Percentiles rank a stretch among this genome's conserved stretches.
phyloP scores from a whole-genome alignment of 2,113 vertebrate genomes.

The Suncus etruscus region DNA sequence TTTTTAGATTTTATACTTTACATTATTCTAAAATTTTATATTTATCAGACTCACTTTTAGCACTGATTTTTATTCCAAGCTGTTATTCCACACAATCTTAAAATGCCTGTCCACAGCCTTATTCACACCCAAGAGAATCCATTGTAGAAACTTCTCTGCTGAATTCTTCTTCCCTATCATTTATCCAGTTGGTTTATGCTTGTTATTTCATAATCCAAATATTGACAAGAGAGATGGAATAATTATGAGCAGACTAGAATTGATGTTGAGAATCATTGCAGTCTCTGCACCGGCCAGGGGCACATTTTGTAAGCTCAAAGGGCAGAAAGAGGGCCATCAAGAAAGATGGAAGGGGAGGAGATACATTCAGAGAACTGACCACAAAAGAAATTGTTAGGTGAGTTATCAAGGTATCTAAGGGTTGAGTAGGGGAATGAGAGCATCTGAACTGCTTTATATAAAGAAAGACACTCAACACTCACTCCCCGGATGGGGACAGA shows the following conservation, averaged over 20 bases:
- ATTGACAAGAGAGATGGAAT: neutral
- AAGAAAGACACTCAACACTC: neutral
- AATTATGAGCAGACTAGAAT: neutral
- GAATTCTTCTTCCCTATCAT: neutral
- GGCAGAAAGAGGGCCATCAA: neutral
- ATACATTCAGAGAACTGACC: neutral
- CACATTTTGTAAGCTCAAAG: neutral
- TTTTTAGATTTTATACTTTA: neutral
- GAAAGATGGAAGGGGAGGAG: too few relatives aligned
- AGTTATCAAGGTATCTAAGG: neutral
- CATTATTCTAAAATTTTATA: too few relatives aligned
- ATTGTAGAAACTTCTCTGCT: neutral
- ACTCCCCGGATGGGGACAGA: neutral
- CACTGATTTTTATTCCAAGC: neutral
- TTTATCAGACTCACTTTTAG: neutral
- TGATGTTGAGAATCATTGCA: neutral
- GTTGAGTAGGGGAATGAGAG: neutral
- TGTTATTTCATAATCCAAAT: neutral
- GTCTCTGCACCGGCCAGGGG: neutral
- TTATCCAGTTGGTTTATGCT: neutral
- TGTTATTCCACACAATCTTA: neutral
- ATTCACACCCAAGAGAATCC: neutral
- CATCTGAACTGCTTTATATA: neutral
- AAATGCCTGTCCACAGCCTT: neutral
- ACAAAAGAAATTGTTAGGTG: neutral